phyloP scores from a whole-genome alignment of 2,113 vertebrate genomes.

The Taxidea taxus region DNA sequence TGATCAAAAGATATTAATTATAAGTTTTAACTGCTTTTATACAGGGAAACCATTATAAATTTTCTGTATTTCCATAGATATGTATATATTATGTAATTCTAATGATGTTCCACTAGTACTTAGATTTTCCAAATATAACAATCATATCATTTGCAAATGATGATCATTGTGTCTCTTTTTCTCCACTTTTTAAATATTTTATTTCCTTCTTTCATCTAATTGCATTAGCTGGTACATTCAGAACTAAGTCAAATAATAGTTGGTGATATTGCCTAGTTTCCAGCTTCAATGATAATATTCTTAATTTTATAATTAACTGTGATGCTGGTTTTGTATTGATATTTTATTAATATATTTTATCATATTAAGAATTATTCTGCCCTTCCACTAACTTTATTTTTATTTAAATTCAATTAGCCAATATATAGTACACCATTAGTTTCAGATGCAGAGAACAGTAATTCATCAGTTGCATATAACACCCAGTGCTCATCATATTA shows the following conservation, averaged over 20 bases:
- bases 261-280: not conserved
- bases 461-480: no score
- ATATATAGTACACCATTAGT: no score
- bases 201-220: not conserved
- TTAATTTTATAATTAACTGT: not conserved
- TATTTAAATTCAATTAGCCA: no score
- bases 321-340: not conserved
- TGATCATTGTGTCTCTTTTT: not conserved
- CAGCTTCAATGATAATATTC: not conserved
- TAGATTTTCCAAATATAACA: not conserved
- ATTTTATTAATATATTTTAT: not conserved
- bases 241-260: not conserved
- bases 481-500: no score
- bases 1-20: not conserved
- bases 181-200: not conserved
- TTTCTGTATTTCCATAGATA: not conserved
- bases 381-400: not conserved
- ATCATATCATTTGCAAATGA: not conserved
- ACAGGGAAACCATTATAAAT: not conserved
- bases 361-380: not conserved
- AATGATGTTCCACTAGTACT: not conserved
- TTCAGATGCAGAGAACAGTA: no score
- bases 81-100: not conserved
- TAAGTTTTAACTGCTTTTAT: not conserved
- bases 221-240: not conserved